A percentile compares a stretch with the other conserved stretches of the same genome.
Evolutionary conservation across 1,140 invertebrate genomes (phyloP).

Genomic region (Cyphomyrmex costatus): DNA sequence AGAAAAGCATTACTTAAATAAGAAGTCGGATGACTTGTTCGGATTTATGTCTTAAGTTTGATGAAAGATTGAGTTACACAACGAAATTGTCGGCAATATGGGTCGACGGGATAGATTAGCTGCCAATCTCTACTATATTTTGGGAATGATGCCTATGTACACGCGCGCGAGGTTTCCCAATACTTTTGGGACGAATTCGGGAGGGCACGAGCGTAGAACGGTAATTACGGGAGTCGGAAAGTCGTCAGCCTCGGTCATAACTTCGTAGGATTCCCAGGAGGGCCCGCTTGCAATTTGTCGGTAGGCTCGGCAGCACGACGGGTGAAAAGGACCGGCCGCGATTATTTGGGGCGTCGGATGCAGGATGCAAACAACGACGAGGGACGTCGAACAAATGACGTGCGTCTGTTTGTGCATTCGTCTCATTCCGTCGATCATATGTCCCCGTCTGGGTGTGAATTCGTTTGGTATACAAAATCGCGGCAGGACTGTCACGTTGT

Average conservation of each 20-base stretch:
- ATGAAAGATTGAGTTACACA: conserved; percentile 20
- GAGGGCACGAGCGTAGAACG: conserved; percentile 77
- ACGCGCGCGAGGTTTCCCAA: conserved; percentile 66
- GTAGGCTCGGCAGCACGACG: conserved; percentile 67
- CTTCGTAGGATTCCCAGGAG: conserved; percentile 80
- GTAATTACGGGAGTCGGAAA: conserved; percentile 84
- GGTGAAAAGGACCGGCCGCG: conserved; percentile 78
- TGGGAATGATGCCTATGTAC: conserved; percentile 50
- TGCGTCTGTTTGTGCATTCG: conserved; percentile 74
- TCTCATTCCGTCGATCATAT: conserved; percentile 71
- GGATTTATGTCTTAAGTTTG: conserved; percentile 28
- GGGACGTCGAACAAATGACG: conserved; percentile 80
- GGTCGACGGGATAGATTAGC: conserved; percentile 39
- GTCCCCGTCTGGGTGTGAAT: conserved; percentile 54
- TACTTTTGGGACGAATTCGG: conserved; percentile 75
- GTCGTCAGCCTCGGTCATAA: conserved; percentile 83
- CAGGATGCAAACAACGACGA: conserved; percentile 78
- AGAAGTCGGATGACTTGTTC: background rate
- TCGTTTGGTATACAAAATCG: conserved; percentile 45
- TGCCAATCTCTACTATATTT: conserved; percentile 63
- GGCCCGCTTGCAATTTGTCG: conserved; percentile 81
- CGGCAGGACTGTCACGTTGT: conserved; percentile 8
- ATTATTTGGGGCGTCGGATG: conserved; percentile 81
- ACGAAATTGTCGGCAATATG: conserved; percentile 40
- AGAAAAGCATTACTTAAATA: background rate